Percentiles rank a stretch among this genome's conserved stretches.
These are phyloP conservation scores for Felis chaus DNA, from an alignment of 2,113 vertebrate genomes.

Conservation along the genomic window DNA sequence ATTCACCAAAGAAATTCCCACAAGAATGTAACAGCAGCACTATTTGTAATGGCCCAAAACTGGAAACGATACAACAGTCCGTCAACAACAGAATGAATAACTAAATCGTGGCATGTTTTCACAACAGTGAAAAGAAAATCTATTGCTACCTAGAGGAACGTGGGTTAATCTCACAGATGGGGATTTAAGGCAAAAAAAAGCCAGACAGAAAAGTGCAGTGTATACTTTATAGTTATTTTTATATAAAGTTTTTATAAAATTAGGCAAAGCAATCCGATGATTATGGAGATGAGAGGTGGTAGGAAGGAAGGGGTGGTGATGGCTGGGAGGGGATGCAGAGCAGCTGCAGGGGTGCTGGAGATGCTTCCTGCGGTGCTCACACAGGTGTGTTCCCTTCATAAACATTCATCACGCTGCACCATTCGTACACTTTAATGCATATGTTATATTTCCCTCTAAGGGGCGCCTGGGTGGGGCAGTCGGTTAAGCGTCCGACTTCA, in stretches of 20 bases:
- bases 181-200: background rate
- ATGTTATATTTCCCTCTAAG: background rate
- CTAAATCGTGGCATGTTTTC: rapidly evolving
- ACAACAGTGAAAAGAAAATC: background rate
- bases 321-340: rapidly evolving
- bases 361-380: rapidly evolving
- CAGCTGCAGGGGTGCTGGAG: background rate
- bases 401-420: background rate
- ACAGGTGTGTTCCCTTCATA: background rate
- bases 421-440: rapidly evolving
- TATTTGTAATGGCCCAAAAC: rapidly evolving
- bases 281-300: background rate
- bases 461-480: no score
- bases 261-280: background rate
- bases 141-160: rapidly evolving
- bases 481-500: no score
- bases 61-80: background rate
- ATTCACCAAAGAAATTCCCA: rapidly evolving
- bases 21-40: rapidly evolving
- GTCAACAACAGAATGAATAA: rapidly evolving
- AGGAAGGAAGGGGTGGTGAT: rapidly evolving
- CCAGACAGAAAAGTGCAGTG: background rate
- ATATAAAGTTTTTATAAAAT: background rate
- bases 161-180: background rate
- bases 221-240: background rate